A percentile compares a stretch with the other conserved stretches of the same genome.
These are phyloP conservation scores for Apodemus sylvaticus DNA, from an alignment of 2,113 vertebrate genomes.

Conservation along the genomic window DNA sequence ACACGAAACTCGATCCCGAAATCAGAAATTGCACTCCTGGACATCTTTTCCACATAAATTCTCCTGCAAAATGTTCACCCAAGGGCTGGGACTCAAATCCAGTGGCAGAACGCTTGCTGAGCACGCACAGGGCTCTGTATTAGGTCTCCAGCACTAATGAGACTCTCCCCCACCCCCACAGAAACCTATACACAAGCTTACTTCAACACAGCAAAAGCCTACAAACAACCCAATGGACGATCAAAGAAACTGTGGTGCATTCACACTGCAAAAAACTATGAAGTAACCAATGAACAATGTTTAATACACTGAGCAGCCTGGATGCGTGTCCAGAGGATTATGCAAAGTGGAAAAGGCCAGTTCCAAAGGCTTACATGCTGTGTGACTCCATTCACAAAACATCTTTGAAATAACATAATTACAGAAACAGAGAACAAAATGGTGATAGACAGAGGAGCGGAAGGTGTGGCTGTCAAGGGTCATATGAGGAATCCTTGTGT, in stretches of 20 bases:
- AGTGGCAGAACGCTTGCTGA: background rate
- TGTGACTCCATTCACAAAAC: background rate
- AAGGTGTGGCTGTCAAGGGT: background rate
- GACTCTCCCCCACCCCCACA: background rate
- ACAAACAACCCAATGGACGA: background rate
- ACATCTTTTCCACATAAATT: background rate
- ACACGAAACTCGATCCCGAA: background rate
- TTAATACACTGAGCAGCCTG: background rate
- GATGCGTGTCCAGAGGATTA: slow-evolving; percentile 12
- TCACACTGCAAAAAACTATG: background rate
- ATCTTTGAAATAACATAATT: background rate
- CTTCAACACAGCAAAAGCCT: background rate
- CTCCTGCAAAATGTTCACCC: background rate
- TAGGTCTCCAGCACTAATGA: background rate
- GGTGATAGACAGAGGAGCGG: background rate
- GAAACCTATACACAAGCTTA: background rate
- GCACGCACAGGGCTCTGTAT: background rate
- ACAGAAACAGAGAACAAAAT: background rate
- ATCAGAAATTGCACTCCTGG: background rate
- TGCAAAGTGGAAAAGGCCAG: background rate
- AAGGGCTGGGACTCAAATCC: too few species aligned
- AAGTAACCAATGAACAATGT: background rate
- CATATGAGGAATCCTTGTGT: background rate
- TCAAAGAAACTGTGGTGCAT: background rate
- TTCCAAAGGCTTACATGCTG: background rate